Percentiles rank a stretch among this genome's conserved stretches.
phyloP scores from a whole-genome alignment of 2,113 vertebrate genomes.

The Oncorhynchus masou region DNA sequence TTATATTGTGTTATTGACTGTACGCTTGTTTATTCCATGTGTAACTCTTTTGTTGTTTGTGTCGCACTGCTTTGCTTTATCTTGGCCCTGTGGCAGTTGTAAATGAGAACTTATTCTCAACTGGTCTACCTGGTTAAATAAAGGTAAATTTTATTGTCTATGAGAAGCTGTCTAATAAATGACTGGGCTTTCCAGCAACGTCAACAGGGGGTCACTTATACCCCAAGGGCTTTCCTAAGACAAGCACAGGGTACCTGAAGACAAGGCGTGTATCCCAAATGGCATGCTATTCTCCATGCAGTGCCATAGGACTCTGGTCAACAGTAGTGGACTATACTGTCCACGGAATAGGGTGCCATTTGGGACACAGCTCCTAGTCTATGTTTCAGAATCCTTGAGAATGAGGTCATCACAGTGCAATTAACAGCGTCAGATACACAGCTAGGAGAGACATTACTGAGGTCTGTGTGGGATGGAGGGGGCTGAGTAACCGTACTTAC shows the following conservation, averaged over 20 bases:
- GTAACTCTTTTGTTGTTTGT: too few relatives aligned
- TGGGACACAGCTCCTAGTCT: background rate
- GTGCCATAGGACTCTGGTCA: background rate
- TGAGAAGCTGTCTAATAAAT: background rate
- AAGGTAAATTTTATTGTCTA: conserved; percentile 3
- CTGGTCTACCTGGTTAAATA: too few relatives aligned
- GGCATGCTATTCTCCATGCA: too few relatives aligned
- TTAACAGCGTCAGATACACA: background rate
- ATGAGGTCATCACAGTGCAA: background rate
- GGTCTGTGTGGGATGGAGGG: background rate
- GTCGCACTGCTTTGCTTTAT: too few relatives aligned
- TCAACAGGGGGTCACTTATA: background rate
- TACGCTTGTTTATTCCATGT: too few relatives aligned
- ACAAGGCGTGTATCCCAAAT: too few relatives aligned
- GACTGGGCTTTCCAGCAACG: background rate
- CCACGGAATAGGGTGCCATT: too few relatives aligned
- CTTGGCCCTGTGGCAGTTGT: too few relatives aligned
- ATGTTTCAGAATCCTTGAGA: background rate
- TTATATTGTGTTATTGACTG: too few relatives aligned
- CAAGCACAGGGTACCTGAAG: background rate
- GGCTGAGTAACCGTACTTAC: background rate
- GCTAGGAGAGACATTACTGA: background rate
- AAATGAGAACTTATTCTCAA: too few relatives aligned
- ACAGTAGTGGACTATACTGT: background rate
- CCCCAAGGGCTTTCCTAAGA: background rate